Conservation (phyloP, 2,113 vertebrate species). For the Myrmophylax atrothorax region DNA sequence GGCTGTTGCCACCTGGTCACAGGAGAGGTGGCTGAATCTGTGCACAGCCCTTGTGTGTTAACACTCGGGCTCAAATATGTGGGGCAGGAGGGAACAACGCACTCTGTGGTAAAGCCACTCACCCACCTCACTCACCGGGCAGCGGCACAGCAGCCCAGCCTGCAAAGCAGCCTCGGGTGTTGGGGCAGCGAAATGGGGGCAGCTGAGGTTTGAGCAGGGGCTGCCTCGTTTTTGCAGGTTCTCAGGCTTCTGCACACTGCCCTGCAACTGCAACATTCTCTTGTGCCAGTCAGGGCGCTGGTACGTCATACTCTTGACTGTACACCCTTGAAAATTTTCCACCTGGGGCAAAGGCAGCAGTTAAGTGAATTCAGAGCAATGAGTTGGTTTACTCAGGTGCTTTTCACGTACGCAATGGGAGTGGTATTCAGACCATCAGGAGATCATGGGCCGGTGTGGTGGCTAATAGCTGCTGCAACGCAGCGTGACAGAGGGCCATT, state of each 20-base stretch:
- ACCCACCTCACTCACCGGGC: rapidly evolving
- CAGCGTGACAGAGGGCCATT: not conserved
- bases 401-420: not conserved
- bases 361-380: not conserved
- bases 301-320: not conserved
- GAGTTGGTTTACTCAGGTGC: not conserved
- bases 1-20: not conserved
- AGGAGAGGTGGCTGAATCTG: rapidly evolving
- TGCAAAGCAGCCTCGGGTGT: rapidly evolving
- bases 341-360: not conserved
- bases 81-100: rapidly evolving
- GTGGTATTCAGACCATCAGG: not conserved
- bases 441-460: rapidly evolving
- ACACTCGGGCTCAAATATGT: rapidly evolving
- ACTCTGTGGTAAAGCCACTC: not conserved
- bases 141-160: not conserved
- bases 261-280: not conserved
- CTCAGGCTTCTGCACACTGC: rapidly evolving
- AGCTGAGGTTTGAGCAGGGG: rapidly evolving
- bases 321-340: conserved; percentile 38
- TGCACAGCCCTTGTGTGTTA: too few relatives aligned
- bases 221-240: not conserved
- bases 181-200: not conserved
- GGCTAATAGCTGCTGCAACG: not conserved
- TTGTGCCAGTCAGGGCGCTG: rapidly evolving